Conservation (phyloP, 1,140 invertebrate genomes). For the Lepidurus couesii region DNA sequence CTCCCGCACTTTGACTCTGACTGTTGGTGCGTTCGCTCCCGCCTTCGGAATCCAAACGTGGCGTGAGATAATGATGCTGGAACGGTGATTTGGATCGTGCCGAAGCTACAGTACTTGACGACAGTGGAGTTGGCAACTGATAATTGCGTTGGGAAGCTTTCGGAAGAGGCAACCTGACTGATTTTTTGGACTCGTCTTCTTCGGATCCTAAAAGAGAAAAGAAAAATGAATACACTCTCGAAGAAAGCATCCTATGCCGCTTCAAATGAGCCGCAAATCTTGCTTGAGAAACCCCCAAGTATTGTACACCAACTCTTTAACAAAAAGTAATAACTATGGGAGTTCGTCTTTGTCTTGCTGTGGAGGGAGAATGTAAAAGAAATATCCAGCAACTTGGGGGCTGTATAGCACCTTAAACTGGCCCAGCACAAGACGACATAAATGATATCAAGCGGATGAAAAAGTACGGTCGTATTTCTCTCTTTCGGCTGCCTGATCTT, state of each 20-base stretch:
- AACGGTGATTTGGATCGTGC: background rate
- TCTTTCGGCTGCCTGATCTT: too few species aligned
- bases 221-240: background rate
- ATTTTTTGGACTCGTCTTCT: background rate
- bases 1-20: constrained; percentile 11
- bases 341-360: too few species aligned
- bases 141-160: background rate
- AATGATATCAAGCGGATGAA: too few species aligned
- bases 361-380: too few species aligned
- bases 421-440: too few species aligned
- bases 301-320: too few species aligned
- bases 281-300: too few species aligned
- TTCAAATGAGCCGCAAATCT: too few species aligned
- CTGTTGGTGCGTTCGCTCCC: constrained; percentile 6
- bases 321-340: too few species aligned
- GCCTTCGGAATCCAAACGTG: background rate
- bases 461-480: too few species aligned
- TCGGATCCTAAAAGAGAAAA: background rate
- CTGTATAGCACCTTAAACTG: too few species aligned
- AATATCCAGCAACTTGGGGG: too few species aligned
- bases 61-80: background rate
- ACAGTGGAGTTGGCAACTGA: background rate
- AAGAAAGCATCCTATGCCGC: background rate
- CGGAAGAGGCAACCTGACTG: background rate
- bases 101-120: background rate